Conservation (phyloP, 2,797 vertebrate genomes). For the Hemibagrus guttatus region DNA sequence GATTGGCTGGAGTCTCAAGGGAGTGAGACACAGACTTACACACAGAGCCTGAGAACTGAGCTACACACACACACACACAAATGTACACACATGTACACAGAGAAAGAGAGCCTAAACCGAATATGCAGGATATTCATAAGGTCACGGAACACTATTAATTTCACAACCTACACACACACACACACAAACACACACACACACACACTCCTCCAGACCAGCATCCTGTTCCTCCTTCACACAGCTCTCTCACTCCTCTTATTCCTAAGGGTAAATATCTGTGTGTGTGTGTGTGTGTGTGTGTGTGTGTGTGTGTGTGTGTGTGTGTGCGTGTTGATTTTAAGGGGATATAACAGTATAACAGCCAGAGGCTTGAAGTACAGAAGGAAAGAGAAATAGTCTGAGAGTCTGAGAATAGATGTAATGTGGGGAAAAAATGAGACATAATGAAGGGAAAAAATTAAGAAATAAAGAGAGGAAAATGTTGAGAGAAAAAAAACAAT, state of each 20-base stretch:
- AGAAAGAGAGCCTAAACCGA: neutral
- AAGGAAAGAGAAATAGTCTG: neutral
- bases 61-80: neutral
- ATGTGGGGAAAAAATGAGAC: neutral
- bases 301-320: neutral
- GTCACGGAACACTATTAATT: constrained; percentile 20
- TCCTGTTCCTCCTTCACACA: constrained; percentile 16
- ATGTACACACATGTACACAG: constrained; percentile 1
- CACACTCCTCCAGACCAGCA: constrained; percentile 7
- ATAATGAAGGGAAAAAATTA: neutral
- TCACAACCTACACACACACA: neutral
- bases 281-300: neutral
- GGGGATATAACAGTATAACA: neutral
- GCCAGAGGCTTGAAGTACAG: neutral
- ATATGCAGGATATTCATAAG: constrained; percentile 27
- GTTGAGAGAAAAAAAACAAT: neutral
- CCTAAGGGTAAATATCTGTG: neutral
- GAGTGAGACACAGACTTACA: neutral
- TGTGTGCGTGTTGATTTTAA: neutral
- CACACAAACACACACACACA: constrained; percentile 6
- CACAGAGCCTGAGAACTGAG: constrained; percentile 24
- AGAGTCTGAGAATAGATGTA: no score
- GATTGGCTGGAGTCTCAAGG: neutral
- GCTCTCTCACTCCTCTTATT: neutral
- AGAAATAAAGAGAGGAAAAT: neutral